Base-by-base conservation (phyloP, 1,140 invertebrate species). In the Reticulitermes speratus region DNA sequence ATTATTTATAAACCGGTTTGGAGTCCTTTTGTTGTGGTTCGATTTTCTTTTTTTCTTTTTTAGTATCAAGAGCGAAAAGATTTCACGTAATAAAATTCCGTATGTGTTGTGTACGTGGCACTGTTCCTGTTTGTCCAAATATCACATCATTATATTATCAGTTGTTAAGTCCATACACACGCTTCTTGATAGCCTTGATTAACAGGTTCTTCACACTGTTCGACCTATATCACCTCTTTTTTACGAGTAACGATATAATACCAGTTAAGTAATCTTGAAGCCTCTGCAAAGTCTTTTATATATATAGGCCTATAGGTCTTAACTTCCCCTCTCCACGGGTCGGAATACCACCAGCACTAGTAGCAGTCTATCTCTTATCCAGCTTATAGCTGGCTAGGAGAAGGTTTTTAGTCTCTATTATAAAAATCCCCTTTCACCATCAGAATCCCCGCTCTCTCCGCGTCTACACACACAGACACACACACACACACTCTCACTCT, bases 361-460 rank as follows among this genome's bases (percentile, higher is more conserved):
- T 30, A 25, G 25, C 65, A 75, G 65, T 75, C 65, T 32, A 52
- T 52, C 83, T 48, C 83, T 84, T 84, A 84, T 84, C 83, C 83
- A 14, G 83, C 44, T 52, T 32, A 84, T 19, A 52, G 44, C 45
- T 45, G 48, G 44, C 65, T 75, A 75, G 65, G 16, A 75, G 65
- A 75, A 75, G 83, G 45, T 84, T 84, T 84, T 84, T 84, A 84
- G 83, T 84, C 83, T 84, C 83, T 84, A 84, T 84, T 84, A 84
- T 52, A 84, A 84, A 84, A 84, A 84, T 84, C 83, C 83, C 83
- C 45, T 30, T 75, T 75, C 65, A 75, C 65, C 65, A 75, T 75
- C 25, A 75, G 65, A 11, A 75, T 8, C 25, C 65, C 65, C 65
- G 65, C 25, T 8, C 25, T 30, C 65, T 75, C 65, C n/a, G 25